Evolutionary conservation across 2,888 invertebrate species (phyloP).

Genomic region (Tipula confusa): DNA sequence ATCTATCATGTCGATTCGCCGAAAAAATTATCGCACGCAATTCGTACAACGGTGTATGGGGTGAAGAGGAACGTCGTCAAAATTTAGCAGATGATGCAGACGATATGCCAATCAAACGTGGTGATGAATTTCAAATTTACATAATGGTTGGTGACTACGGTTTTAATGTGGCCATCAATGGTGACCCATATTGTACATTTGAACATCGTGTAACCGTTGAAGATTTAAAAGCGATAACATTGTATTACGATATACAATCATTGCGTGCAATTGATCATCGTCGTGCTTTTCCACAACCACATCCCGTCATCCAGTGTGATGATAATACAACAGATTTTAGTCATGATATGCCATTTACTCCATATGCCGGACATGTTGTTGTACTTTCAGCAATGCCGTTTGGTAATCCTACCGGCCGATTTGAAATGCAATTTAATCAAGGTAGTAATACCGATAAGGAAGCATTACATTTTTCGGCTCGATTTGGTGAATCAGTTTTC

Average conservation of each 20-base stretch:
- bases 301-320: constrained; percentile 48
- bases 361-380: constrained; percentile 42
- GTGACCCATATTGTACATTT: constrained; percentile 45
- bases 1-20: constrained; percentile 46
- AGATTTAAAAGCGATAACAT: constrained; percentile 42
- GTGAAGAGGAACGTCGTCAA: constrained; percentile 45
- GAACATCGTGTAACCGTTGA: constrained; percentile 44
- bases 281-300: constrained; percentile 46
- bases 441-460: constrained; percentile 40
- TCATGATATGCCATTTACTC: constrained; percentile 47
- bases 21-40: constrained; percentile 46
- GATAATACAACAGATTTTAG: constrained; percentile 42
- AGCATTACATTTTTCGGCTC: neutral
- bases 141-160: constrained; percentile 46
- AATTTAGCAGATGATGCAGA: constrained; percentile 40
- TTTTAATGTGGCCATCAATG: constrained; percentile 48
- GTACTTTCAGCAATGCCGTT: constrained; percentile 47
- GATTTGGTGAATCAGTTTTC: neutral
- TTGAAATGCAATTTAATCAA: constrained; percentile 46
- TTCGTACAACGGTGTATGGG: constrained; percentile 45
- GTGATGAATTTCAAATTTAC: constrained; percentile 47
- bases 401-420: constrained; percentile 46
- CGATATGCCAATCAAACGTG: constrained; percentile 47
- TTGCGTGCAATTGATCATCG: constrained; percentile 50
- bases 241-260: constrained; percentile 47